Base-by-base conservation (phyloP, 2,888 invertebrate species). In the Rhodophaea formosa region DNA sequence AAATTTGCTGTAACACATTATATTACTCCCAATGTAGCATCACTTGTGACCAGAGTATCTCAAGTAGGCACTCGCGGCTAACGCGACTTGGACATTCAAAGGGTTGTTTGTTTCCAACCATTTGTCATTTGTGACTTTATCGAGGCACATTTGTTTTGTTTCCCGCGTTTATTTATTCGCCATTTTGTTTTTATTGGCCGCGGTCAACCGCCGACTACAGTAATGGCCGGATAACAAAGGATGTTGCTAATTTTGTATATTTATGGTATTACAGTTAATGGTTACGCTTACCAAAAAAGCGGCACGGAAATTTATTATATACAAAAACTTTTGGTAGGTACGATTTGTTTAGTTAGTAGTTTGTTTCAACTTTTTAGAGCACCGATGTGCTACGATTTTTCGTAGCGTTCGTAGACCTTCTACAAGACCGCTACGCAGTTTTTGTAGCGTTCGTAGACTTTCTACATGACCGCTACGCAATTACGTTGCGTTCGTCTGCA, bases 131-230 rank as follows among this genome's bases (percentile, higher is more conserved):
- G 57, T 59, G 58, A 59, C 60, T 56, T 56, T 56, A 54, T 53
- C 45, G 52, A 53, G 55, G 44, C 35, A 61, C 58, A 62, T 61
- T 63, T 64, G 61, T 60, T 60, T 59, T 60, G 59, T 56, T 62
- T 56, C 53, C 46, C 51, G 53, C 61, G 53, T 47, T 62, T 62
- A 64, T 64, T 63, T 61, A 55, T 57, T 58, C 30, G 49, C 56
- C 39, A 58, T 61, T 51, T 64, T 64, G 58, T 59, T 57, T 56
- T 49, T 62, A 59, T 62, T 62, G 64, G 62, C 57, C 58, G 59
- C 56, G 55, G 54, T 53, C 49, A 23, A 52, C 42, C 55, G 39
- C 17, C 17, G 23, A 15, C 56, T 15, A 55, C 14, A 29, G 39
- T 39, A 39, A 39, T n/a, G 30, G 53, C 30, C 23, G 45, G 29